Base-by-base conservation (phyloP, 2,888 invertebrate species). In the Tenthredo mesomela region DNA sequence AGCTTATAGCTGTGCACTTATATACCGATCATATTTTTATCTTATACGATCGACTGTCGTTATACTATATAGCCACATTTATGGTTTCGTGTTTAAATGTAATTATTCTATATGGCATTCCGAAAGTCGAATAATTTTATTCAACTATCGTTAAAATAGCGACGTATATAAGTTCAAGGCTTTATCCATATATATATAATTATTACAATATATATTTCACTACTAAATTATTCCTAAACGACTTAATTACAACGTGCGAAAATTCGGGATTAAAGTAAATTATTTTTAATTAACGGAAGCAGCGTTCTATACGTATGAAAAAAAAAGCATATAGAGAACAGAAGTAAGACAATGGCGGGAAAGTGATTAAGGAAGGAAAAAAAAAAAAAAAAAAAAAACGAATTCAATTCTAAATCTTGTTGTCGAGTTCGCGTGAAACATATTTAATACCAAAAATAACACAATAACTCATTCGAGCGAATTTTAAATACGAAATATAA, bases 231-330 rank as follows among this genome's bases (percentile, higher is more conserved):
- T 61, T 25, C 18, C 61, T 25, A 21, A 9, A 21, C 9, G 9
- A 61, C 25, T 10, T 61, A 10, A 61, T 25, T 25, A 61, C 7
- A 61, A 61, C 25, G 10, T 10, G 9, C 4, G 25, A 12, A 61
- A 61, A 61, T 61, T 25, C 25, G 2, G n/a, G 54, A n/a, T n/a
- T 7, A n/a, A 54, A 6, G n/a, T n/a, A n/a, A 54, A 54, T 54
- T 61, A 61, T 61, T 61, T 61, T 61, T 61, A 61, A 61, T 61
- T 21, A 61, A 61, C 61, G 61, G 61, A 61, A 61, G 10, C 61
- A 25, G 25, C 25, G 1, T 25, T 61, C 21, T 9, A 25, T 9
- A 25, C 25, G 21, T 58, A 58, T 21, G 25, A 25, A 12, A 25
- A 61, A 61, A 25, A 25, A 21, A 61, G 0, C 25, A 61, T 10